These are phyloP conservation scores for Hecatera dysodea DNA, from an alignment of 2,888 invertebrate genomes.

Conservation along the genomic window DNA sequence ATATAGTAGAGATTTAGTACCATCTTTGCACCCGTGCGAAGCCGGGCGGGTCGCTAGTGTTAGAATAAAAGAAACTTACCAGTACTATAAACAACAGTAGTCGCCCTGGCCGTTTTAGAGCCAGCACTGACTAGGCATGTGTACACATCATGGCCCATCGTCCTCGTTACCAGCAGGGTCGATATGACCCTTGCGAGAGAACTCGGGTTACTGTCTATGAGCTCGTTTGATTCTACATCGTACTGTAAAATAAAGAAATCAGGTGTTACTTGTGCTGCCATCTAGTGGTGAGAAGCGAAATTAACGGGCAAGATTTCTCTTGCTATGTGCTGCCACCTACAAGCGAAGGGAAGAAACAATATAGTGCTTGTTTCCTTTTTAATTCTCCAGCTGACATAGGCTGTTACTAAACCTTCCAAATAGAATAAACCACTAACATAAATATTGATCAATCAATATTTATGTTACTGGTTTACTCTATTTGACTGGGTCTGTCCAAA, in stretches of 20 bases:
- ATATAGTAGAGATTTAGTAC: too few species aligned
- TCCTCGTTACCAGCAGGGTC: slow-evolving; percentile 93
- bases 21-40: too few species aligned
- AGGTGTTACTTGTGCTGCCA: slow-evolving; percentile 18
- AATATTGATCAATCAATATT: too few species aligned
- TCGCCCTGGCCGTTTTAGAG: slow-evolving; percentile 89
- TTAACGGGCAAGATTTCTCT: not conserved
- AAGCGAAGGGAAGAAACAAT: not conserved
- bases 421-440: too few species aligned
- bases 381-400: not conserved
- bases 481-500: not conserved
- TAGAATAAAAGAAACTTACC: slow-evolving; percentile 74
- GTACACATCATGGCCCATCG: slow-evolving; percentile 92
- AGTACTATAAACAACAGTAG: slow-evolving; percentile 90
- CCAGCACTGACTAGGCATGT: slow-evolving; percentile 94
- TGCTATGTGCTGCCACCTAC: slow-evolving; percentile 15
- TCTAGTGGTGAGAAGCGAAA: slow-evolving; percentile 27
- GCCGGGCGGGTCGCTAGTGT: too few species aligned
- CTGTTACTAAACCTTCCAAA: not conserved
- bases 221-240: slow-evolving; percentile 91
- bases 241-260: slow-evolving; percentile 82
- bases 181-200: slow-evolving; percentile 93
- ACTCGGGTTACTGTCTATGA: slow-evolving; percentile 88
- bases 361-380: not conserved
- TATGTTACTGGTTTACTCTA: too few species aligned